phyloP scores from a whole-genome alignment of 2,797 vertebrate genomes.

The Argyrosomus regius region DNA sequence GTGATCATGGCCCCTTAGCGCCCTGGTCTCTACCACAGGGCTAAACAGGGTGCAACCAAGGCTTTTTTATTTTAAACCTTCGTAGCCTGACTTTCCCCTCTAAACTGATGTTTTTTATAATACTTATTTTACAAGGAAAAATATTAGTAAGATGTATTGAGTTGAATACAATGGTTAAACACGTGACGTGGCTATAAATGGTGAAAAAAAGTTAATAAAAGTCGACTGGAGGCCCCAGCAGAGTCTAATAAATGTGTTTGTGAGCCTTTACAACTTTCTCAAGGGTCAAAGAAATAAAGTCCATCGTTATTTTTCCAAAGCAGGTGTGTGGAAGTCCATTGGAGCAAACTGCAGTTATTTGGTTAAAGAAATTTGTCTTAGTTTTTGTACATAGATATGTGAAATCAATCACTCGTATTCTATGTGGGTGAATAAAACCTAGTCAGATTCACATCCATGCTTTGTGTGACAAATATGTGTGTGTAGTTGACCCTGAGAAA shows the following conservation, averaged over 20 bases:
- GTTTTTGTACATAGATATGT: neutral
- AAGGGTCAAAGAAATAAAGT: neutral
- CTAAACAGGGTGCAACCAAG: neutral
- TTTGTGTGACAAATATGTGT: too few species aligned
- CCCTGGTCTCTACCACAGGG: neutral
- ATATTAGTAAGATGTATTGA: neutral
- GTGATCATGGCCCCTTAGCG: conserved; percentile 21
- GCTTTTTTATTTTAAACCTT: neutral
- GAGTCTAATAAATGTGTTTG: neutral
- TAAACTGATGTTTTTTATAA: neutral
- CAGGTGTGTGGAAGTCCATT: neutral
- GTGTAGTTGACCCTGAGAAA: too few species aligned
- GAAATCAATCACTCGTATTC: too few species aligned
- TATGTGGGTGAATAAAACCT: too few species aligned
- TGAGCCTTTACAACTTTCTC: neutral
- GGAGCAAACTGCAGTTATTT: neutral
- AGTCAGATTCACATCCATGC: too few species aligned
- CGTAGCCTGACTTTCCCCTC: neutral
- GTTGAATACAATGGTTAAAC: neutral
- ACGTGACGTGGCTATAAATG: neutral
- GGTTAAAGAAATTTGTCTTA: neutral
- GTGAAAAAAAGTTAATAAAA: neutral
- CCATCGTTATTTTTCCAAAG: neutral
- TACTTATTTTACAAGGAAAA: neutral
- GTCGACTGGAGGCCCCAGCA: neutral